phyloP scores from a whole-genome alignment of 2,113 vertebrate genomes.

The Verasper variegatus region DNA sequence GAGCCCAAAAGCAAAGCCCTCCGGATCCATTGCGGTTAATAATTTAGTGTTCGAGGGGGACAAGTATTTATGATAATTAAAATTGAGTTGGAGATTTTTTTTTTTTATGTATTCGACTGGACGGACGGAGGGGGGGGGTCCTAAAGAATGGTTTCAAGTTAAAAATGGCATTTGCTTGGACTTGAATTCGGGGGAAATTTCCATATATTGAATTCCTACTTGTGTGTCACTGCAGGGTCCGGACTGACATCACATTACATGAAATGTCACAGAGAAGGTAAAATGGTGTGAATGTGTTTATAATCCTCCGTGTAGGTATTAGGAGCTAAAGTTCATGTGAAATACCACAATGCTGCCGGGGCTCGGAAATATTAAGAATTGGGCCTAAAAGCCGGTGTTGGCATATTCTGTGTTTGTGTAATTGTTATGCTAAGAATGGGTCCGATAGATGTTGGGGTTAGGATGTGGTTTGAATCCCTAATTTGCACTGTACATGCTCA shows the following conservation, averaged over 20 bases:
- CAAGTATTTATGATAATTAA: slow-evolving; percentile 75
- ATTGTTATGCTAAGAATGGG: slow-evolving; percentile 41
- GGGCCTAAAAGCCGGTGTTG: slow-evolving; percentile 61
- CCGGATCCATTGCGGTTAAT: slow-evolving; percentile 80
- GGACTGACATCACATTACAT: slow-evolving; percentile 23
- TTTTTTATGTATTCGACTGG: slow-evolving; percentile 2
- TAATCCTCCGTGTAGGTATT: slow-evolving; percentile 31
- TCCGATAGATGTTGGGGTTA: slow-evolving; percentile 12
- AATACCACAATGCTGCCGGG: slow-evolving; percentile 38
- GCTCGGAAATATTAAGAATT: too few relatives aligned
- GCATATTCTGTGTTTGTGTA: slow-evolving; percentile 38
- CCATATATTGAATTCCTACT: slow-evolving; percentile 33
- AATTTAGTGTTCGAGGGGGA: slow-evolving; percentile 72
- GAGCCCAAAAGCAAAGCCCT: slow-evolving; percentile 75
- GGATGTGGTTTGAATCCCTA: slow-evolving; percentile 38
- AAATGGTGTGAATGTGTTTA: slow-evolving; percentile 44
- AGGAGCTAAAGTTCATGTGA: slow-evolving; percentile 39
- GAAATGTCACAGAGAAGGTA: slow-evolving; percentile 24
- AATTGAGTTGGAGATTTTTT: slow-evolving; percentile 52
- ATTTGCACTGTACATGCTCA: slow-evolving; percentile 34
- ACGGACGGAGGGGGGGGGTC: slow-evolving; percentile 28
- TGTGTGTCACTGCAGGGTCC: not conserved
- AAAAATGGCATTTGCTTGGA: slow-evolving; percentile 39
- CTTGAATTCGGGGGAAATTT: slow-evolving; percentile 41
- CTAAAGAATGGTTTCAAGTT: slow-evolving; percentile 55